Base-by-base conservation (phyloP, 2,797 vertebrate species). In the Tenualosa thibaudeaui region DNA sequence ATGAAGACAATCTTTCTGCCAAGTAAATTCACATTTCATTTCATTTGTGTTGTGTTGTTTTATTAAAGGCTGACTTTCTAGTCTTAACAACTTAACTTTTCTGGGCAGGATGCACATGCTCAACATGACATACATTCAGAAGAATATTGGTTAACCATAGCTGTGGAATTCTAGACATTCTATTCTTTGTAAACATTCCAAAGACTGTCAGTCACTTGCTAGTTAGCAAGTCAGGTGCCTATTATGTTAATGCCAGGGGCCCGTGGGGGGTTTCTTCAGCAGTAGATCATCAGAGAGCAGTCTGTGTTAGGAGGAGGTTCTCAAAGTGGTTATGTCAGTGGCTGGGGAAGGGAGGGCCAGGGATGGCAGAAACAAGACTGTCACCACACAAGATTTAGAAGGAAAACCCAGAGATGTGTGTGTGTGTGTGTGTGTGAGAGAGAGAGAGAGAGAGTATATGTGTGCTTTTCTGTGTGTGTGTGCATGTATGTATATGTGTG, bases 51-150 rank as follows among this genome's bases (percentile, higher is more conserved):
- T 22, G 6, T 19, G 17, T 43, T 46, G 17, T 22, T 31, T 10
- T 31, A 75, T 75, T 75, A 75, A 75, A 75, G 68, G 68, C 68
- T 17, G 31, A 75, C 37, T 75, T 26, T 40, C 68, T 40, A 17
- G 13, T 40, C 68, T 17, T 43, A 5, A 75, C 68, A 40, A 19
- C 56, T n/a, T 19, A 7, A 75, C 3, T 75, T 31, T 15, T 43
- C 3, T 1, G 17, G 68, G 31, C 4, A 19, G 68, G 31, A 40
- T 31, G 17, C 40, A 8, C 68, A 17, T 1, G 13, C 37, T 40
- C 68, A 31, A 54, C 88, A 88, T 90, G 92, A 75, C 12, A 71
- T 31, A 75, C 68, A 75, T 26, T 5, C 68, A 75, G 68, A 75
- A 19, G 68, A 75, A 43, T 19, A 40, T 75, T 31, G 68, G 68